Percentiles rank a stretch among this genome's conserved stretches.
These are phyloP conservation scores for Machimus rusticus DNA, from an alignment of 2,888 invertebrate species.

Conservation along the genomic window DNA sequence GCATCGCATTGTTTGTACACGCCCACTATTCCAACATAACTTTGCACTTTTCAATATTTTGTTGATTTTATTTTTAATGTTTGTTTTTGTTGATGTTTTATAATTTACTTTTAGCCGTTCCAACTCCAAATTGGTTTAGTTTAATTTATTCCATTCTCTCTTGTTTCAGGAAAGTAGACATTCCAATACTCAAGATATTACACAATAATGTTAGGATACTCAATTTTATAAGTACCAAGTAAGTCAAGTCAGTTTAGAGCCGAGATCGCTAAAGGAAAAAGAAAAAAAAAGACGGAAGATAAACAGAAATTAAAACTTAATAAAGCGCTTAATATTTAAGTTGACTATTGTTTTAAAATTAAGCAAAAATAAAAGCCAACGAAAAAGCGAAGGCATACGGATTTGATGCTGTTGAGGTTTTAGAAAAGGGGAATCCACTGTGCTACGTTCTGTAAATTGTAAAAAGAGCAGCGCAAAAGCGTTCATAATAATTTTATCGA, in stretches of 20 bases:
- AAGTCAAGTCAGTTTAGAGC: neutral
- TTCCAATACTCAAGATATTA: conserved; percentile 51
- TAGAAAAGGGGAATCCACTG: neutral
- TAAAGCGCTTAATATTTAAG: conserved; percentile 39
- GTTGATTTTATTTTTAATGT: neutral
- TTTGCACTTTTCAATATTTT: neutral
- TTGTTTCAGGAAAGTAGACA: conserved; percentile 51
- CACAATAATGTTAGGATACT: conserved; percentile 48
- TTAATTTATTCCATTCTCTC: conserved; percentile 31
- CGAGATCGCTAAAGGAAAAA: neutral
- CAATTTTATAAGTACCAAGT: conserved; percentile 18
- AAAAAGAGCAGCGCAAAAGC: neutral
- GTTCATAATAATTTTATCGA: neutral
- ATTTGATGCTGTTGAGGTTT: neutral
- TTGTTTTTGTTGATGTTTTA: neutral
- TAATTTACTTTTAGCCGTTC: neutral
- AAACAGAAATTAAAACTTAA: neutral
- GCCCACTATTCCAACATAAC: neutral
- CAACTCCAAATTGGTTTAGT: neutral
- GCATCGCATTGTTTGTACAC: neutral
- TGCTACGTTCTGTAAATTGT: neutral
- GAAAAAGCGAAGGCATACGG: neutral
- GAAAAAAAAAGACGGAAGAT: neutral
- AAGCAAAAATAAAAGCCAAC: neutral
- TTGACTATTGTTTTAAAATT: conserved; percentile 29